Evolutionary conservation across 2,888 invertebrate species (phyloP).

Genomic region (Sinodicranocentrus sp.): DNA sequence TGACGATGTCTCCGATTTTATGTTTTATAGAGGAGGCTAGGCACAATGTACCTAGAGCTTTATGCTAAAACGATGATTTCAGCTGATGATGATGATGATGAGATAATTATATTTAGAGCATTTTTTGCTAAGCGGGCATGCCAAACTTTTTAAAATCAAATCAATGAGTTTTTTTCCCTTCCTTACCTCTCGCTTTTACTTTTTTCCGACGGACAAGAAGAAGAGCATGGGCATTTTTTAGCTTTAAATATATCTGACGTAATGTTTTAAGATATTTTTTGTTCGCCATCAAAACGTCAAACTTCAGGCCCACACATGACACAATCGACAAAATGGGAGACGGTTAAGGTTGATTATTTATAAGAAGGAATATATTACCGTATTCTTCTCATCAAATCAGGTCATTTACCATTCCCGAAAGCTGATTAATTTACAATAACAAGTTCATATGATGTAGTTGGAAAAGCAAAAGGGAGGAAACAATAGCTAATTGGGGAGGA

Average conservation of each 20-base stretch:
- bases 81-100: constrained; percentile 41
- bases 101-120: constrained; percentile 62
- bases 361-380: neutral
- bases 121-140: neutral
- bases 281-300: neutral
- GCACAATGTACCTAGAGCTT: neutral
- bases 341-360: too few relatives aligned
- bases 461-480: too few relatives aligned
- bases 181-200: neutral
- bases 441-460: too few relatives aligned
- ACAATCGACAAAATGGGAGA: neutral
- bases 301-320: neutral
- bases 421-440: constrained; percentile 2
- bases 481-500: too few relatives aligned
- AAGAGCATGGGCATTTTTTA: neutral
- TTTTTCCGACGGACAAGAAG: neutral
- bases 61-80: constrained; percentile 53
- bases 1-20: neutral
- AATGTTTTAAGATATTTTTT: neutral
- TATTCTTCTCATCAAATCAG: neutral
- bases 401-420: constrained; percentile 23
- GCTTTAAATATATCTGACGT: neutral
- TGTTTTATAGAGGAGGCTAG: neutral
- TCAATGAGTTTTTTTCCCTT: neutral
- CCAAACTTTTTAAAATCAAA: neutral